phyloP scores from a whole-genome alignment of 2,888 invertebrate genomes.

The Acleris emargana region DNA sequence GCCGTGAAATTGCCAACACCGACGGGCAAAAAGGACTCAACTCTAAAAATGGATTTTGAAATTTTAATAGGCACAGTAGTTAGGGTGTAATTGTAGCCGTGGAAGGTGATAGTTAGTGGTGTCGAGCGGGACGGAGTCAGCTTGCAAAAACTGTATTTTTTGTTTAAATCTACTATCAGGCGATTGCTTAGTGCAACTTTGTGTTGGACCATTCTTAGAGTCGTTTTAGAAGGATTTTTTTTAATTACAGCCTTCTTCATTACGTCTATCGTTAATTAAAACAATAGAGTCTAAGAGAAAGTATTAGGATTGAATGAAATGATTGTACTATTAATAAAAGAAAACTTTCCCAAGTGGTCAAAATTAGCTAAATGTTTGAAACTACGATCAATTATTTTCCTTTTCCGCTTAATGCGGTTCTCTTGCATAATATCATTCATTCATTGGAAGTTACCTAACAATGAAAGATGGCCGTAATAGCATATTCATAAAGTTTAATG shows the following conservation, averaged over 20 bases:
- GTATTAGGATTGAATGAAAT: too few relatives aligned
- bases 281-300: too few relatives aligned
- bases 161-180: not conserved
- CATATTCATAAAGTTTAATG: constrained; percentile 13
- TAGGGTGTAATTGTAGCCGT: constrained; percentile 49
- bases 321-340: too few relatives aligned
- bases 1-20: constrained; percentile 49
- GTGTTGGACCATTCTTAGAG: too few relatives aligned
- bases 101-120: constrained; percentile 41
- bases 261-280: too few relatives aligned
- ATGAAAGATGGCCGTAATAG: constrained; percentile 2
- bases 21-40: constrained; percentile 48
- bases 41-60: constrained; percentile 59
- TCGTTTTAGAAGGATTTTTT: too few relatives aligned
- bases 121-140: constrained; percentile 5
- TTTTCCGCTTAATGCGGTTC: not conserved
- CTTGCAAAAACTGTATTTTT: not conserved
- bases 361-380: too few relatives aligned
- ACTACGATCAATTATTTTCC: too few relatives aligned
- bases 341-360: too few relatives aligned
- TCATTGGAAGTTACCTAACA: constrained; percentile 6
- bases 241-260: too few relatives aligned
- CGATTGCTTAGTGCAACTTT: too few relatives aligned
- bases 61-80: constrained; percentile 53
- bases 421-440: constrained; percentile 9